Conservation (phyloP, 1,140 invertebrate genomes). For the Nymphalis io region DNA sequence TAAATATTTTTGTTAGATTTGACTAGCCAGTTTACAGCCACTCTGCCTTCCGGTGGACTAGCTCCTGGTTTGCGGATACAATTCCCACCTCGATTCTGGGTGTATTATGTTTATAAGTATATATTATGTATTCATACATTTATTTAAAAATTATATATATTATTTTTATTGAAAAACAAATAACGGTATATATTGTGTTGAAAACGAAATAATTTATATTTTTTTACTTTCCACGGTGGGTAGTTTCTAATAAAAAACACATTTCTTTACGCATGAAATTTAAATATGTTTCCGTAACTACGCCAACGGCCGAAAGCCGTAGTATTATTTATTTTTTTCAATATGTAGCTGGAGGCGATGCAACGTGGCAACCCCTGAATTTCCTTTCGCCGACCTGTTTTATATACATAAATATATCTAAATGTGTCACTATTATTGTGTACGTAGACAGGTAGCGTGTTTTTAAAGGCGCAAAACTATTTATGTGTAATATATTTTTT, state of each 20-base stretch:
- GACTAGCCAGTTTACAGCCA: no score
- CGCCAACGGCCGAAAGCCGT: background rate
- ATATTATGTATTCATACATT: no score
- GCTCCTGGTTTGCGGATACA: no score
- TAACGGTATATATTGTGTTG: no score
- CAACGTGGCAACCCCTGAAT: background rate
- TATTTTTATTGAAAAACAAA: no score
- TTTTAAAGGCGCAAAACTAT: no score
- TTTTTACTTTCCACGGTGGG: background rate
- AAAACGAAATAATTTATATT: background rate
- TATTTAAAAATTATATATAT: no score
- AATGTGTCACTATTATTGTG: background rate
- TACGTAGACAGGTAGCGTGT: background rate
- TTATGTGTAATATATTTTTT: no score
- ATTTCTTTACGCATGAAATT: background rate
- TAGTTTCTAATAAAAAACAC: background rate
- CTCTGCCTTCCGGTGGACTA: no score
- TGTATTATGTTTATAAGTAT: no score
- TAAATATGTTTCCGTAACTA: background rate
- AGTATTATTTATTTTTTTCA: conserved; percentile 9
- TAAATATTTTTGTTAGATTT: no score
- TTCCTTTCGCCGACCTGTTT: background rate
- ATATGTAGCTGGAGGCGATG: background rate
- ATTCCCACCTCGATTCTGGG: no score
- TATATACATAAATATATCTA: background rate